Evolutionary conservation across 2,797 vertebrate genomes (phyloP).

Genomic region (Oceanodroma leucorhoa): DNA sequence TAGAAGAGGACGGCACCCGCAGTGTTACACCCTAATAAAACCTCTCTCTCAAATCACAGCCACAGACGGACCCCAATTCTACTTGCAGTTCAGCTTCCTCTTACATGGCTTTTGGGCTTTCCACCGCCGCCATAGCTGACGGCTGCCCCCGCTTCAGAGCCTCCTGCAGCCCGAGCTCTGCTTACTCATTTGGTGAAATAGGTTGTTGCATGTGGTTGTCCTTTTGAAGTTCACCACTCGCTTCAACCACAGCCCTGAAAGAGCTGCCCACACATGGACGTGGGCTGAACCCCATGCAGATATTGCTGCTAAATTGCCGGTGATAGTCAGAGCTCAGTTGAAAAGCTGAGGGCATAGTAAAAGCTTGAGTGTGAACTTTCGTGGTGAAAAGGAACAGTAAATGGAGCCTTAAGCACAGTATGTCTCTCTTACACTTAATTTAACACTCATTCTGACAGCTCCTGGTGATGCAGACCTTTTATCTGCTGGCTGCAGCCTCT

Average conservation of each 20-base stretch:
- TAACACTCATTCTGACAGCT: not conserved
- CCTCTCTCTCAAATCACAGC: not conserved
- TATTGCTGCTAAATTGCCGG: not conserved
- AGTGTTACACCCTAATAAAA: not conserved
- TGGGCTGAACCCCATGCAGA: not conserved
- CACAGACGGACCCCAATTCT: rapidly evolving
- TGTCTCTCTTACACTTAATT: not conserved
- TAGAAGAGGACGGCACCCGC: not conserved
- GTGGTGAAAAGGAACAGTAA: not conserved
- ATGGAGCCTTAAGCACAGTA: not conserved
- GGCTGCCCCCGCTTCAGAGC: not conserved
- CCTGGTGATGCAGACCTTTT: not conserved
- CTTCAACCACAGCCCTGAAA: not conserved
- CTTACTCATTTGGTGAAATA: not conserved
- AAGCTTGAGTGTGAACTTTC: not conserved
- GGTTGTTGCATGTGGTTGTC: not conserved
- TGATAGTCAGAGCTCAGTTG: not conserved
- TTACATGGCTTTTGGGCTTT: not conserved
- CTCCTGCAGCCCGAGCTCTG: not conserved
- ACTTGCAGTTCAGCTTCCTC: not conserved
- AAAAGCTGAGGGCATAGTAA: not conserved
- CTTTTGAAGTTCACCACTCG: not conserved
- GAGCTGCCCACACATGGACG: rapidly evolving
- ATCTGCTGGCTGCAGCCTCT: constrained; percentile 3
- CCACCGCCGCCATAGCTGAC: rapidly evolving